These are phyloP conservation scores for Lepeophtheirus nordmannii DNA, from an alignment of 2,888 invertebrate genomes.

Conservation along the genomic window DNA sequence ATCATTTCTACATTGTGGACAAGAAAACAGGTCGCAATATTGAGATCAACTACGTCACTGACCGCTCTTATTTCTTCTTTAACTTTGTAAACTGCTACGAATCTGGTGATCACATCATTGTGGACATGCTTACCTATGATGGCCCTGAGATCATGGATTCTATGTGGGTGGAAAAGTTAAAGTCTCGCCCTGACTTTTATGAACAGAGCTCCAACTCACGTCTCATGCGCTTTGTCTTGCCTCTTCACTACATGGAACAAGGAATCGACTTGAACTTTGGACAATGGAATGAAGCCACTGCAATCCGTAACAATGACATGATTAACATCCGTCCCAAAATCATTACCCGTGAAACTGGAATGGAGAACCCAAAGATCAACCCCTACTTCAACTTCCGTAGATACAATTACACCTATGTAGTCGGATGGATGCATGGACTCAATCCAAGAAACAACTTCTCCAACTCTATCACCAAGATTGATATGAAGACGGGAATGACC, in stretches of 20 bases:
- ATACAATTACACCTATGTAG: constrained; percentile 9
- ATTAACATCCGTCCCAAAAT: not conserved
- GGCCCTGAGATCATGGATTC: constrained; percentile 33
- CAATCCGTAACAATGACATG: not conserved
- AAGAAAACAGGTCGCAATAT: constrained; percentile 34
- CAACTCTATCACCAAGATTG: constrained; percentile 18
- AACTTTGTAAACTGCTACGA: constrained; percentile 43
- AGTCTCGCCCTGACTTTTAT: constrained; percentile 26
- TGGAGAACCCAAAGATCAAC: constrained; percentile 17
- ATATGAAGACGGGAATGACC: constrained; percentile 6
- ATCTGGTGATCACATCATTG: constrained; percentile 27
- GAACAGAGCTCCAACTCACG: constrained; percentile 29
- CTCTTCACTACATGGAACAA: constrained; percentile 30
- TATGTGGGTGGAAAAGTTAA: constrained; percentile 31
- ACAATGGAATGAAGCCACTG: not conserved
- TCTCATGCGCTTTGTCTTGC: constrained; percentile 36
- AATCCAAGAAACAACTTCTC: constrained; percentile 1
- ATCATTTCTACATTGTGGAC: constrained; percentile 34
- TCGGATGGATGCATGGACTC: constrained; percentile 14
- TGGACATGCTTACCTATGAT: constrained; percentile 35
- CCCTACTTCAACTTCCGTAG: not conserved
- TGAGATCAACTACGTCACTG: constrained; percentile 33
- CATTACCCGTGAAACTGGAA: constrained; percentile 6
- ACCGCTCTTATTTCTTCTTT: constrained; percentile 38
- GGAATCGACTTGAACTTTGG: not conserved